Evolutionary conservation across 2,797 vertebrate genomes (phyloP), one percentile per base, ranked within the genome.

Genomic region (Mormyrops boulengeri): DNA sequence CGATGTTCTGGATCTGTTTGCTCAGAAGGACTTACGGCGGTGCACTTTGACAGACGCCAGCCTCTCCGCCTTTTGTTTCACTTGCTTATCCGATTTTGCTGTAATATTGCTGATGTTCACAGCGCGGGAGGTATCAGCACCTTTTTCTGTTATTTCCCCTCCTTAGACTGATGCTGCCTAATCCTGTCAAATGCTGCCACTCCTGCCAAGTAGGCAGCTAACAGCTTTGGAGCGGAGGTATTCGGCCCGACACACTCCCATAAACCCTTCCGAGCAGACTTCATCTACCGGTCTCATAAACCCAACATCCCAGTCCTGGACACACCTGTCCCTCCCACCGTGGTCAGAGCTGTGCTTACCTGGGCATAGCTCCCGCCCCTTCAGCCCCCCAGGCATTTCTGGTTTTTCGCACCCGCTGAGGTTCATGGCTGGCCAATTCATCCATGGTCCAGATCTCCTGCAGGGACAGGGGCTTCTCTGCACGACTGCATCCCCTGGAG

Each of bases 51-150:
- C 19, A 47, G 17, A 49, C 60, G 80, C 44, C 60, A 2, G n/a
- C 60, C 17, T 52, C n/a, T 73, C 38, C 60, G 47, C 30, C 19
- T 53, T 85, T 8, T 41, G 49, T 89, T 73, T 69, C 44, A 85
- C 50, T 85, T 89, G 26, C 44, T 66, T 85, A 66, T 85, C 80
- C 7, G 34, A 12, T 66, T 49, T 85, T 52, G 26, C 12, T 4
- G 26, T 69, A 87, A 53, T 87, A 89, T 62, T 73, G 89, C 89
- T 57, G 47, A 50, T n/a, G n/a, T 87, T 53, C 30, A 0, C 60
- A 52, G 50, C 6, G 2, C 19, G 19, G 47, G 62, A 73, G 49
- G 11, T 22, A 55, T 87, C 50, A 38, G 85, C 8, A 2, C 85
- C 6, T 3, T 55, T 26, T 55, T 44, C 80, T 57, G 50, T 41